Conservation (phyloP, 1,140 invertebrate species). For the Rhynchophorus ferrugineus region DNA sequence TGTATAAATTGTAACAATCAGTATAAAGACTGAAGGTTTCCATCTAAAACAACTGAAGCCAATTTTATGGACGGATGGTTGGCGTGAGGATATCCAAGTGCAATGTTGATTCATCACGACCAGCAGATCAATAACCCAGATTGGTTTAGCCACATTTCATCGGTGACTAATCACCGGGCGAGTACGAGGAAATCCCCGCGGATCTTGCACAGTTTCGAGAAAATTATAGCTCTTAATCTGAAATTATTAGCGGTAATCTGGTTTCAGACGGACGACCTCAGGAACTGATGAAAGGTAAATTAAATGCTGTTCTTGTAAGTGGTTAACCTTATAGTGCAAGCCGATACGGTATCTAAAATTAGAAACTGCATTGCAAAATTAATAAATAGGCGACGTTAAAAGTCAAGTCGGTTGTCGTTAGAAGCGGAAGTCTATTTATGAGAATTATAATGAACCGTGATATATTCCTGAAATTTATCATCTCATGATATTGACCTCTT, state of each 20-base stretch:
- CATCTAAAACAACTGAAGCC: no score
- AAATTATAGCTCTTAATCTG: background rate
- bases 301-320: background rate
- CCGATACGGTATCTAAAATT: background rate
- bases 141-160: background rate
- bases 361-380: background rate
- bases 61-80: no score
- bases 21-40: no score
- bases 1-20: no score
- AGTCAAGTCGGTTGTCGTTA: no score
- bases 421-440: no score
- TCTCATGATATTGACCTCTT: no score
- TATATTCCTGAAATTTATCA: no score
- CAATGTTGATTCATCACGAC: no score
- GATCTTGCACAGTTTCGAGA: background rate
- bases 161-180: background rate
- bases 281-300: background rate
- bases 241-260: background rate
- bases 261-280: background rate
- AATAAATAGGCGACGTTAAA: background rate
- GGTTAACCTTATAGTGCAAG: background rate
- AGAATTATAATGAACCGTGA: no score
- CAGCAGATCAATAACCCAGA: background rate
- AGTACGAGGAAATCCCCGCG: background rate
- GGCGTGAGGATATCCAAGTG: no score